Conservation (phyloP, 2,888 invertebrate genomes). For the Alcis repandata region DNA sequence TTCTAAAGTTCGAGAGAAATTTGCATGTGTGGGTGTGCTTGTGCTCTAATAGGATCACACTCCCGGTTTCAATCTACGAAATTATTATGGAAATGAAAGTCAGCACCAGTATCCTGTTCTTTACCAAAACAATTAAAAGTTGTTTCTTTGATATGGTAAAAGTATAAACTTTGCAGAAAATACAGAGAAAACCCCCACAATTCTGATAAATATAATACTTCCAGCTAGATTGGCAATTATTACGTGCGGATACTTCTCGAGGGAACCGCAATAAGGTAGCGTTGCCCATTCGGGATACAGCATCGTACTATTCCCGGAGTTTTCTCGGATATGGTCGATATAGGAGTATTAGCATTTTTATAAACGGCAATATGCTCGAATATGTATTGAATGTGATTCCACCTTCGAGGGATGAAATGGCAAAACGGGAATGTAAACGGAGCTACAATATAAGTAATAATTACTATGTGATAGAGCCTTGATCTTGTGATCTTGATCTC, state of each 20-base stretch:
- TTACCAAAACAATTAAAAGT: neutral
- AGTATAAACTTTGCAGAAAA: too few species aligned
- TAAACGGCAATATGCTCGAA: conserved; percentile 20
- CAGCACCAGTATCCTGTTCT: neutral
- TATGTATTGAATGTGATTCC: conserved; percentile 19
- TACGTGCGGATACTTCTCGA: conserved; percentile 15
- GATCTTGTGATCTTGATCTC: neutral
- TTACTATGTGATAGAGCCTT: neutral
- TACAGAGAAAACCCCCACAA: neutral
- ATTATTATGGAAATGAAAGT: conserved; percentile 2
- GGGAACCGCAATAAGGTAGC: conserved; percentile 18
- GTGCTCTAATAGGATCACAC: conserved; percentile 47
- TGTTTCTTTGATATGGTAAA: neutral
- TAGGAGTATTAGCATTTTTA: conserved; percentile 34
- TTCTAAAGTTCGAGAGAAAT: conserved; percentile 14
- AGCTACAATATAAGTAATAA: neutral
- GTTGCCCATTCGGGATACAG: conserved; percentile 21
- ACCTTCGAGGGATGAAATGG: conserved; percentile 16
- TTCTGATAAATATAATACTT: conserved; percentile 21
- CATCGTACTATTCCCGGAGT: conserved; percentile 13
- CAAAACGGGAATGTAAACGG: neutral
- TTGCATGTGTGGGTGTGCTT: conserved; percentile 40
- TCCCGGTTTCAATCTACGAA: conserved; percentile 44
- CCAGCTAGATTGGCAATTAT: conserved; percentile 29
- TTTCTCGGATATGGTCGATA: conserved; percentile 19